Conservation (phyloP, 1,140 invertebrate genomes). For the Aplysia californica region DNA sequence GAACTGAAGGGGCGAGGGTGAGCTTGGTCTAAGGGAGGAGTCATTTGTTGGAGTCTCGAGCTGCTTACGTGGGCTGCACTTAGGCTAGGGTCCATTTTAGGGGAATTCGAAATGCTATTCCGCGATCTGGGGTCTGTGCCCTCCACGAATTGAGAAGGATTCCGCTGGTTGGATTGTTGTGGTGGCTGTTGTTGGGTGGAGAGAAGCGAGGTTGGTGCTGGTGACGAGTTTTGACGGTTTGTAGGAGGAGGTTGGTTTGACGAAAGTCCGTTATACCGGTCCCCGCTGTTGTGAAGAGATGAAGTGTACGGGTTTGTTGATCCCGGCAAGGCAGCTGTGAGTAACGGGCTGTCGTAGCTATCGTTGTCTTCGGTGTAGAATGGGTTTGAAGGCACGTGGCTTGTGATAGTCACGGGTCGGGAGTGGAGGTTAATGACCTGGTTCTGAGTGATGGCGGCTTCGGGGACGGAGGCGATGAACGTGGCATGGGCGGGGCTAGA, state of each 20-base stretch:
- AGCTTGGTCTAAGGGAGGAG: neutral
- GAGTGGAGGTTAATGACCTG: conserved; percentile 6
- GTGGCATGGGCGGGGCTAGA: neutral
- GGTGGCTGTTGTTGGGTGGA: neutral
- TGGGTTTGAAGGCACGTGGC: neutral
- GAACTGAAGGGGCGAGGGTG: neutral
- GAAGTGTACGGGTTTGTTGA: neutral
- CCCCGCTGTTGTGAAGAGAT: neutral
- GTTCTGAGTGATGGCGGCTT: conserved; percentile 8
- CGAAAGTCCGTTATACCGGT: neutral
- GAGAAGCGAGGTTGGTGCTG: neutral
- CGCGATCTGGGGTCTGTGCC: too few species aligned
- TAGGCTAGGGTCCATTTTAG: neutral
- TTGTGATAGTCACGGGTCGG: conserved; percentile 3
- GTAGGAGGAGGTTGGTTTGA: neutral
- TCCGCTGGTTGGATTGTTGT: neutral
- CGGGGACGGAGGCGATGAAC: too few species aligned
- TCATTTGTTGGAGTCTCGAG: neutral
- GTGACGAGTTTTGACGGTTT: neutral
- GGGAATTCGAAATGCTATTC: neutral
- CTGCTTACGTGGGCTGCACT: neutral
- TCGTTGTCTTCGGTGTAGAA: neutral
- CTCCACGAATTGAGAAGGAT: neutral
- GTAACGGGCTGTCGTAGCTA: neutral
- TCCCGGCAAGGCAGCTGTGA: neutral